A percentile compares a stretch with the other conserved stretches of the same genome.
phyloP scores from a whole-genome alignment of 1,140 invertebrate genomes.

The Oncopodura yosiiana region DNA sequence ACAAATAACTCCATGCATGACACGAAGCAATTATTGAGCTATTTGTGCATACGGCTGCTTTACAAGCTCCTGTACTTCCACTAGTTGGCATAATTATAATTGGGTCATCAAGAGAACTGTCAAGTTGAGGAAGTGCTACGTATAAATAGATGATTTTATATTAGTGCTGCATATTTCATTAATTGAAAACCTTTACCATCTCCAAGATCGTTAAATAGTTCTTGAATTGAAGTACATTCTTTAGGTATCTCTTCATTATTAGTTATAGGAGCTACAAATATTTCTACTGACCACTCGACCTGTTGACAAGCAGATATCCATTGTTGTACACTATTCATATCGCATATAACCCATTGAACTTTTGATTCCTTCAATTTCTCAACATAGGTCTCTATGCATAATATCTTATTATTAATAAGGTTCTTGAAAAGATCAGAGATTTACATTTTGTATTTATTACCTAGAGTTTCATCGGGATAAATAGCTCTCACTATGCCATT shows the following conservation, averaged over 20 bases:
- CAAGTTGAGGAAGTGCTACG: neutral
- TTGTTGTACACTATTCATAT: neutral
- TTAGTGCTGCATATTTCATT: neutral
- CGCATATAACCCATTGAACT: constrained; percentile 19
- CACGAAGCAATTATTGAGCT: too few species aligned
- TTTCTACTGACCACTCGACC: constrained; percentile 14
- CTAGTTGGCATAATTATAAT: constrained; percentile 21
- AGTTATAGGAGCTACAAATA: constrained; percentile 5
- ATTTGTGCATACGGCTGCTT: constrained; percentile 24
- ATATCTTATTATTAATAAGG: neutral
- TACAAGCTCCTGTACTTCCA: constrained; percentile 25
- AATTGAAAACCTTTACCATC: neutral
- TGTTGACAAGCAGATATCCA: neutral
- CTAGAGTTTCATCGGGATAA: constrained; percentile 23
- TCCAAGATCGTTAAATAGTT: constrained; percentile 21
- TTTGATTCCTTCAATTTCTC: neutral
- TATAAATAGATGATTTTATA: neutral
- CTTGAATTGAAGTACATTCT: constrained; percentile 11
- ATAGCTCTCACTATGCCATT: constrained; percentile 18
- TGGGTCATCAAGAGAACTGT: constrained; percentile 1
- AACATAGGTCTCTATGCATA: constrained; percentile 7
- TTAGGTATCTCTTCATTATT: constrained; percentile 6
- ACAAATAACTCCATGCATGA: too few species aligned
- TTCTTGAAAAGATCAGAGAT: too few species aligned
- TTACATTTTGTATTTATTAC: too few species aligned